Evolutionary conservation across 1,140 invertebrate species (phyloP).

Genomic region (Drosophila kanapiae): DNA sequence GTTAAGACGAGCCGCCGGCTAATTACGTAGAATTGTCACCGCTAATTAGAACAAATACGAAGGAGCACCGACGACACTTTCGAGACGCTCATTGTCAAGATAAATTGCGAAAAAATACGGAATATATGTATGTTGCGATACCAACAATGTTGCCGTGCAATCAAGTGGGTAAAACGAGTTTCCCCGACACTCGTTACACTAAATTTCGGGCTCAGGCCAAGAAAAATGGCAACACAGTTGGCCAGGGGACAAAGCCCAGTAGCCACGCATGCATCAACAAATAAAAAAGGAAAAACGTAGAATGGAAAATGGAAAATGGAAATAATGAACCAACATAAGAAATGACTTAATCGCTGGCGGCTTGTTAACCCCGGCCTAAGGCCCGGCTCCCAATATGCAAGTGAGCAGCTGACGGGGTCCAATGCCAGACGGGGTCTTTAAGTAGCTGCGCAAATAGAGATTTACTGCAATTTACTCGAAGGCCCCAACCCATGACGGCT

Average conservation of each 20-base stretch:
- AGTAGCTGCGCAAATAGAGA: constrained; percentile 83
- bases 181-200: constrained; percentile 35
- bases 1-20: constrained; percentile 65
- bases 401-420: constrained; percentile 10
- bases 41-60: constrained; percentile 80
- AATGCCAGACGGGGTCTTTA: constrained; percentile 47
- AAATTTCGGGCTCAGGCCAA: constrained; percentile 75
- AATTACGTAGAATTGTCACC: constrained; percentile 82
- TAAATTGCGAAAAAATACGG: constrained; percentile 52
- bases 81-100: constrained; percentile 66
- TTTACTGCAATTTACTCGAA: constrained; percentile 79
- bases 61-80: constrained; percentile 36
- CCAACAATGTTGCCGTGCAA: constrained; percentile 65
- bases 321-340: constrained; percentile 80
- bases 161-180: constrained; percentile 56
- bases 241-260: constrained; percentile 36
- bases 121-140: constrained; percentile 37
- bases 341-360: constrained; percentile 82
- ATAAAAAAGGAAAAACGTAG: neutral
- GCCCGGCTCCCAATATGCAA: constrained; percentile 12
- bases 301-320: constrained; percentile 26
- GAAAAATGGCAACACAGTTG: constrained; percentile 55
- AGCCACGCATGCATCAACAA: constrained; percentile 40
- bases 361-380: constrained; percentile 73
- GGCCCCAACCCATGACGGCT: constrained; percentile 63